Base-by-base conservation (phyloP, 2,113 vertebrate species). In the Puntigrus tetrazona region DNA sequence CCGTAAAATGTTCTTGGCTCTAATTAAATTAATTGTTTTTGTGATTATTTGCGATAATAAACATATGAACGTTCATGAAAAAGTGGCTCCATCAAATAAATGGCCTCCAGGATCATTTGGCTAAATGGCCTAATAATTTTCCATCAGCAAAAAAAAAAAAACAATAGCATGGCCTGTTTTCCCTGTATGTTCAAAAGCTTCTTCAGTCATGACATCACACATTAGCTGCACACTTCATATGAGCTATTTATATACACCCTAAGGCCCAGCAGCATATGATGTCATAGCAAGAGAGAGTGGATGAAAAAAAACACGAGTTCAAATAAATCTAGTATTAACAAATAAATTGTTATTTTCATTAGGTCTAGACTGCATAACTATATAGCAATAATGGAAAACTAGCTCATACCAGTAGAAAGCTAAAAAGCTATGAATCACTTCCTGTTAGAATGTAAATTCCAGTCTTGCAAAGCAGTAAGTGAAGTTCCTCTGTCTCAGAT, bases 231-330 rank as follows among this genome's bases (percentile, higher is more conserved):
- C 25, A 72, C 36, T 22, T 0, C 45, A 45, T 85, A 83, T 25
- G 76, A 76, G 82, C 89, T 93, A 93, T 93, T 93, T 90, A 90
- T 91, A 92, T 84, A n/a, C n/a, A 84, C 81, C 84, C 78, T 86
- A 83, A 84, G 81, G 87, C 89, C 84, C 79, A 61, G 75, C 74
- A 76, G 75, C 75, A 45, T 82, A 89, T 92, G 88, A 92, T 88
- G 91, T 92, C 89, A 93, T 86, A 31, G 25, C 73, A 50, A 50
- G 16, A 31, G 43, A 74, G 25, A 50, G 14, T 31, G 25, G n/a
- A 50, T 75, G 16, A 20, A 45, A 25, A 25, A 20, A n/a, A n/a
- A 41, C 41, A 27, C 0, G 0, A 27, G 25, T 74, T 27, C n/a
- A 74, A 50, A 74, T 5, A 75, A 50, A 31, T 50, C 47, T 10